A percentile compares a stretch with the other conserved stretches of the same genome.
Conservation (phyloP, 2,888 invertebrate species). For the Mellilla xanthometata region DNA sequence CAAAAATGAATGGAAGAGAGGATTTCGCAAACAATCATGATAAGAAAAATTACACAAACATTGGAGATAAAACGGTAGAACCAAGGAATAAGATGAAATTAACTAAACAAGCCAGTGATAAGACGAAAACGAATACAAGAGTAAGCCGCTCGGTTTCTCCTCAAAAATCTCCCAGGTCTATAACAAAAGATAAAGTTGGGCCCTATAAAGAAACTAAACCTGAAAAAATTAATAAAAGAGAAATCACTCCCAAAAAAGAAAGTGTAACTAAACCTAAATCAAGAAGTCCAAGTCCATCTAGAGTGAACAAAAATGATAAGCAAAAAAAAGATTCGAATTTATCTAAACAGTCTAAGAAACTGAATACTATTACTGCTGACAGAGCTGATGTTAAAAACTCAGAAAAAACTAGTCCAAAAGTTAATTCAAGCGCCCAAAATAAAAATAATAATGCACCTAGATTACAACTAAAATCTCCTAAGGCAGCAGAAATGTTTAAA, state of each 20-base stretch:
- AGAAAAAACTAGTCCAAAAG: background rate
- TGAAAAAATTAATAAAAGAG: background rate
- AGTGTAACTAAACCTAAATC: background rate
- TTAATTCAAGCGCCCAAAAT: background rate
- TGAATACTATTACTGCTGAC: background rate
- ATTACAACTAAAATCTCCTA: background rate
- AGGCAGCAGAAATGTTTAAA: background rate
- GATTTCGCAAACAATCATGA: no score
- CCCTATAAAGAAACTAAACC: background rate
- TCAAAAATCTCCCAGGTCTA: background rate
- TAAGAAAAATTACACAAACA: no score
- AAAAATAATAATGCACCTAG: background rate
- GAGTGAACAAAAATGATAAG: background rate
- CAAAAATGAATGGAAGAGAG: background rate
- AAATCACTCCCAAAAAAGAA: background rate
- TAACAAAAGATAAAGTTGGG: background rate
- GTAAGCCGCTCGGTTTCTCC: constrained; percentile 11
- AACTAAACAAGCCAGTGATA: background rate
- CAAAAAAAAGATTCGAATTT: background rate
- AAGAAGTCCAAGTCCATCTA: constrained; percentile 6
- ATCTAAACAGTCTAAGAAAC: constrained; percentile 1
- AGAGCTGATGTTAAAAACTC: background rate
- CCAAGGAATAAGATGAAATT: background rate
- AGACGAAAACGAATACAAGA: constrained; percentile 17
- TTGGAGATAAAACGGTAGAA: no score